Conservation (phyloP, 2,888 invertebrate genomes). For the Brenthis ino region DNA sequence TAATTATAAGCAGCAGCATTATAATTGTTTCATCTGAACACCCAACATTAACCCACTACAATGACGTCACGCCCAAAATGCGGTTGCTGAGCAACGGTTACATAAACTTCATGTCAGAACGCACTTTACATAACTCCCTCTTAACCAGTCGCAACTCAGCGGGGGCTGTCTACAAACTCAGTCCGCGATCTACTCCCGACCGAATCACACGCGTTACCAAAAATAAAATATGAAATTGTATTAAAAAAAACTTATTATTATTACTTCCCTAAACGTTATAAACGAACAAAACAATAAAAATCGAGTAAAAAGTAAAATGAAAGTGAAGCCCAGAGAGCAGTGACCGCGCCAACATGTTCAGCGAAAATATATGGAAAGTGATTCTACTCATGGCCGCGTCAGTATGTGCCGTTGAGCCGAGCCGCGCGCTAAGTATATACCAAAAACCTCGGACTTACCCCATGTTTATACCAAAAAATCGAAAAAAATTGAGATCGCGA, state of each 20-base stretch:
- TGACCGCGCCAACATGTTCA: slow-evolving; percentile 76
- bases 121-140: slow-evolving; percentile 49
- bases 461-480: slow-evolving; percentile 70
- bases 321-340: slow-evolving; percentile 72
- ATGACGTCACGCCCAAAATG: slow-evolving; percentile 42
- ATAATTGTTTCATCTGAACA: slow-evolving; percentile 1
- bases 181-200: slow-evolving; percentile 48
- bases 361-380: slow-evolving; percentile 79
- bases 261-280: slow-evolving; percentile 15
- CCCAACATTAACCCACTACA: slow-evolving; percentile 15
- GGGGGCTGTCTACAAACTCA: slow-evolving; percentile 44
- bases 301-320: slow-evolving; percentile 59
- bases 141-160: slow-evolving; percentile 41
- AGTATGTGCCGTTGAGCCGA: slow-evolving; percentile 66
- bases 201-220: slow-evolving; percentile 46
- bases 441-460: slow-evolving; percentile 59
- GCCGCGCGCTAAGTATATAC: slow-evolving; percentile 69
- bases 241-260: slow-evolving; percentile 27
- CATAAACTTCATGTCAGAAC: slow-evolving; percentile 49
- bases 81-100: slow-evolving; percentile 49
- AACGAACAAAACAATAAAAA: slow-evolving; percentile 36
- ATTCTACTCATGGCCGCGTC: slow-evolving; percentile 66
- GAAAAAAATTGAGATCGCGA: slow-evolving; percentile 54
- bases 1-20: neutral
- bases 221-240: slow-evolving; percentile 49